These are phyloP conservation scores for Anolis carolinensis DNA, from an alignment of 2,113 vertebrate genomes.

Conservation along the genomic window DNA sequence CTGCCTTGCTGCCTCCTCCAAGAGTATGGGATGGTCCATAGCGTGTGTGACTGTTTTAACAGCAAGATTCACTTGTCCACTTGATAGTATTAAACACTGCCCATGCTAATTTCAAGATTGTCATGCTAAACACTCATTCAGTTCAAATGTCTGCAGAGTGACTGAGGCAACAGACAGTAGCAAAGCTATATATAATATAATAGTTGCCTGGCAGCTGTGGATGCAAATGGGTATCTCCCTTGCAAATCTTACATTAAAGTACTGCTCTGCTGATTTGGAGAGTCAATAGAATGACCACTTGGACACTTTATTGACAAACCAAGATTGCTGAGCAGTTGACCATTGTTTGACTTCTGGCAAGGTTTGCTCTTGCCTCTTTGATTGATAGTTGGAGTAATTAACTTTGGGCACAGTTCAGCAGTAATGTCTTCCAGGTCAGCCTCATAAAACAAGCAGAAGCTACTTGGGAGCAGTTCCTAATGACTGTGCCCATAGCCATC, in stretches of 20 bases:
- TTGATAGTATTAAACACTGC: conserved; percentile 38
- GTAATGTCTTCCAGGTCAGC: not conserved
- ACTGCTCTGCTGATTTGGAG: not conserved
- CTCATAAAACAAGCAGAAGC: not conserved
- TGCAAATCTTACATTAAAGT: conserved; percentile 44
- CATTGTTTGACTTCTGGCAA: conserved; percentile 52
- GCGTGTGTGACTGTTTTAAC: not conserved
- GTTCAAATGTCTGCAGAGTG: conserved; percentile 17
- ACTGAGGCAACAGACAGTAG: conserved; percentile 21
- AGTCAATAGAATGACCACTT: not conserved
- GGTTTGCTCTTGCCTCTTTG: conserved; percentile 48
- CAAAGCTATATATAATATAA: conserved; percentile 41
- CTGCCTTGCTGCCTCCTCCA: conserved; percentile 21
- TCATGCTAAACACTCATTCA: conserved; percentile 27
- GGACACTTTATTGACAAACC: not conserved
- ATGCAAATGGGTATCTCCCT: conserved; percentile 59
- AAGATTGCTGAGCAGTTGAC: conserved; percentile 13
- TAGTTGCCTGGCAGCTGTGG: conserved; percentile 31
- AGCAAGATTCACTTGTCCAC: not conserved
- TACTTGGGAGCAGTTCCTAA: not conserved
- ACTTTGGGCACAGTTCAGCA: not conserved
- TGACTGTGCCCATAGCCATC: conserved; percentile 10
- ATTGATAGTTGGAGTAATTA: conserved; percentile 23
- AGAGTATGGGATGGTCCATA: conserved; percentile 47
- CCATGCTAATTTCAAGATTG: conserved; percentile 47